Evolutionary conservation across 2,113 vertebrate species (phyloP), one percentile per base, ranked within the genome.

Genomic region (Dryoscopus gambensis): DNA sequence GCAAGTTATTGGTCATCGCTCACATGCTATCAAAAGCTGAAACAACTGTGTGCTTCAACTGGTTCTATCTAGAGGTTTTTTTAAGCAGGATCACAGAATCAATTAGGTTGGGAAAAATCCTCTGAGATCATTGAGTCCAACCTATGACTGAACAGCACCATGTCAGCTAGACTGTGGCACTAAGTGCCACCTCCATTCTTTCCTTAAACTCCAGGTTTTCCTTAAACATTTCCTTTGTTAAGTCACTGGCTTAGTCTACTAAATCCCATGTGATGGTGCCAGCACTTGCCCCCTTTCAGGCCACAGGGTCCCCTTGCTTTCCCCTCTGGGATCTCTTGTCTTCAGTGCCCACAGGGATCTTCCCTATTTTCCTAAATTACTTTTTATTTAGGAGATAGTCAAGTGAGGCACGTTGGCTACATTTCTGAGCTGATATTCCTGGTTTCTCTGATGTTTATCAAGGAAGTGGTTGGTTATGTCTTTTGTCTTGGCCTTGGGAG

Each of bases 281-380:
- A 65, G 68, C 18, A 50, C 8, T 44, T 22, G 9, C 39, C 18
- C 14, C 18, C 15, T 52, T 73, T 37, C 23, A 67, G 68, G 33
- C 19, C 0, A 0, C 0, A 1, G 33, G 11, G 24, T 39, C 33
- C 16, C 23, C 17, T 75, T 39, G 22, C 33, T 46, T 78, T 70
- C 5, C 47, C 1, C 28, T 53, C 39, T 5, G 1, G 17, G 28
- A 62, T 69, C 39, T 78, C 55, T 12, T 33, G 28, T 44, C 39
- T 47, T 28, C 24, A 39, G 15, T 20, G 15, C 19, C 56, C 1
- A 0, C 0, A 5, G 2, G 19, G 14, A 56, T 79, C 31, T 65
- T 74, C 74, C 13, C 5, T 65, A 2, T 10, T 42, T 69, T 40
- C 37, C 49, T 50, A 30, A 39, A 8, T 22, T 31, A 7, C 9